Evolutionary conservation across 1,140 invertebrate genomes (phyloP).

Genomic region (Zaprionus capensis): DNA sequence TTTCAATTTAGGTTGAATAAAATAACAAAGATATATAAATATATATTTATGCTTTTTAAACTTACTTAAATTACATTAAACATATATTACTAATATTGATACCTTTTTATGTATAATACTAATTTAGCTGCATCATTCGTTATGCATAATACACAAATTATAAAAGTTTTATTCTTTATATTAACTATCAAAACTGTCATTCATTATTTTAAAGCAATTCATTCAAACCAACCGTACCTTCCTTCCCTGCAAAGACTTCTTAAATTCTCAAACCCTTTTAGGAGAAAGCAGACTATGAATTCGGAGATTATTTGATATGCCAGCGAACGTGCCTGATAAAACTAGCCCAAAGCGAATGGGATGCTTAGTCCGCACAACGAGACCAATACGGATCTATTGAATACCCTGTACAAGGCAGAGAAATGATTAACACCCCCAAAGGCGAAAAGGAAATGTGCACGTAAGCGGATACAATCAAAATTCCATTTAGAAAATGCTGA

Average conservation of each 20-base stretch:
- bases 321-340: constrained; percentile 20
- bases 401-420: constrained; percentile 8
- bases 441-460: constrained; percentile 55
- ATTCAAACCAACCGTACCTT: not conserved
- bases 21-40: no score
- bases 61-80: no score
- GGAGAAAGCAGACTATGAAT: not conserved
- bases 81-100: no score
- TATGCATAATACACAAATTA: no score
- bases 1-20: no score
- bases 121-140: no score
- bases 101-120: no score
- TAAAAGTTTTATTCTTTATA: no score
- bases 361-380: not conserved
- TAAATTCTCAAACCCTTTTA: not conserved
- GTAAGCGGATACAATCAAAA: constrained; percentile 82
- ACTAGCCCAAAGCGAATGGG: constrained; percentile 4
- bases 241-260: not conserved
- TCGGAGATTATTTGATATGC: constrained; percentile 25
- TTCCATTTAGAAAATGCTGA: constrained; percentile 76
- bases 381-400: not conserved
- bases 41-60: no score
- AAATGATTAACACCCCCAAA: constrained; percentile 51
- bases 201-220: no score
- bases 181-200: no score